Evolutionary conservation across 2,888 invertebrate species (phyloP).

Genomic region (Trichacis sp.): DNA sequence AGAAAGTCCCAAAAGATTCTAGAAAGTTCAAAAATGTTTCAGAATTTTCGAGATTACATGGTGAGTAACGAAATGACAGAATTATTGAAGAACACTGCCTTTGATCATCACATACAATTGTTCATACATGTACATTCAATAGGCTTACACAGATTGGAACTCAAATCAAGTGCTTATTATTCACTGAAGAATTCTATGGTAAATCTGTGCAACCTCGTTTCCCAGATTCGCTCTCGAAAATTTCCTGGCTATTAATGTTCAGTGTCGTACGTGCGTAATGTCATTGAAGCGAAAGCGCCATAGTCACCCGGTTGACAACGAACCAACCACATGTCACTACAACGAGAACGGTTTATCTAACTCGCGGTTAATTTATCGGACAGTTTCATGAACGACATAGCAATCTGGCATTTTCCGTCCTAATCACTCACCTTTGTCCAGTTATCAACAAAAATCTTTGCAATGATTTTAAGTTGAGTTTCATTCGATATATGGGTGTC

Average conservation of each 20-base stretch:
- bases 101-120: no score
- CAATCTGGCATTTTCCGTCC: conserved; percentile 23
- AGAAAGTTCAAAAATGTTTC: no score
- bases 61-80: no score
- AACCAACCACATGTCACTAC: conserved; percentile 37
- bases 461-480: no score
- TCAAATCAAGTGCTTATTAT: no score
- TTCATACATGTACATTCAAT: no score
- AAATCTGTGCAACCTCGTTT: conserved; percentile 13
- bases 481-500: no score
- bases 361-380: conserved; percentile 36
- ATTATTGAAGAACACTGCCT: no score
- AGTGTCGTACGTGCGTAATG: conserved; percentile 34
- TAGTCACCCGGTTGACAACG: conserved; percentile 31
- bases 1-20: no score
- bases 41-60: no score
- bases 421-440: conserved; percentile 1
- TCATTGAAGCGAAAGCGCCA: conserved; percentile 22
- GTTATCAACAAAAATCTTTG: no score
- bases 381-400: conserved; percentile 22
- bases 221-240: conserved; percentile 28
- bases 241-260: conserved; percentile 35
- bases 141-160: no score
- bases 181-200: not conserved
- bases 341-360: conserved; percentile 40